These are phyloP conservation scores for Acrocephalus scirpaceus DNA, from an alignment of 2,797 vertebrate genomes.

Conservation along the genomic window DNA sequence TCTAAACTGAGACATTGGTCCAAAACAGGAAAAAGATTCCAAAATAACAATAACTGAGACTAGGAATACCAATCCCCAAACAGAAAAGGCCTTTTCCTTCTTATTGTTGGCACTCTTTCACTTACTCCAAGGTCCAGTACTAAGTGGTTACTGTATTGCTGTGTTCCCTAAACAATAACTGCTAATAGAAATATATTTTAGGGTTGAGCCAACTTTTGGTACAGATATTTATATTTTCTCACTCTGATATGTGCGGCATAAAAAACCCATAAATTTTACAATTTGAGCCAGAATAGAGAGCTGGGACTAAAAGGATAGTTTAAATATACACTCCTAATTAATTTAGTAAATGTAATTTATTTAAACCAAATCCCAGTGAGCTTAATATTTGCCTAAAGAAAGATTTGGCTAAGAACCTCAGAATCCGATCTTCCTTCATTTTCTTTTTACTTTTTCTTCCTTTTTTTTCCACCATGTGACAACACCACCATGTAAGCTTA, in stretches of 20 bases:
- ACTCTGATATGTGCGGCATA: not conserved
- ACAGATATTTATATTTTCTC: not conserved
- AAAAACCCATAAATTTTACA: not conserved
- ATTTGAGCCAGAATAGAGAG: not conserved
- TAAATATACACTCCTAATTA: not conserved
- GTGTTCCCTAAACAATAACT: not conserved
- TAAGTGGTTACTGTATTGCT: not conserved
- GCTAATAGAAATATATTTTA: not conserved
- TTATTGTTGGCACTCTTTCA: fast-evolving
- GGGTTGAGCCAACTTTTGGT: not conserved
- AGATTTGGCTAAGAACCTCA: not conserved
- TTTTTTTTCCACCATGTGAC: not conserved
- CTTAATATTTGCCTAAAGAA: not conserved
- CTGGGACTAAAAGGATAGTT: not conserved
- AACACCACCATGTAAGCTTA: not conserved
- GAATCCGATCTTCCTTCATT: not conserved
- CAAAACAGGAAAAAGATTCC: not conserved
- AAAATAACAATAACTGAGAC: not conserved
- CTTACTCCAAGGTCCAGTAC: not conserved
- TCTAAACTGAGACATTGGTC: not conserved
- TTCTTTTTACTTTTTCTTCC: not conserved
- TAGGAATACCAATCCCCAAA: not conserved
- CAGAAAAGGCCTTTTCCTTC: not conserved
- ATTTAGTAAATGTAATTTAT: not conserved
- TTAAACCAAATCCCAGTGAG: not conserved